Base-by-base conservation (phyloP, 2,113 vertebrate genomes). In the Neotoma lepida region DNA sequence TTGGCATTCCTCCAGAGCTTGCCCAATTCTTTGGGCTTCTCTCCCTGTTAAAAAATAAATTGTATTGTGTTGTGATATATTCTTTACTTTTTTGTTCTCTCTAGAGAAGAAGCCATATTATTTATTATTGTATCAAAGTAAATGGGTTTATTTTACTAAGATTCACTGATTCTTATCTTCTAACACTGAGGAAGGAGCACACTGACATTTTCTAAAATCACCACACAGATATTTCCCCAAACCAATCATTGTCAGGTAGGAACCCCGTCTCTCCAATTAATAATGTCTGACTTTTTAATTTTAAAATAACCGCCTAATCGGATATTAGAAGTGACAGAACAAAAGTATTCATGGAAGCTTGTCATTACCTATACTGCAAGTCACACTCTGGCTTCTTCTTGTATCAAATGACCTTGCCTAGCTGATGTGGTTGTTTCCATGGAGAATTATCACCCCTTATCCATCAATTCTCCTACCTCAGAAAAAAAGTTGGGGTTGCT, bases 161-260 rank as follows among this genome's bases (percentile, higher is more conserved):
- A 63, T 95, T 88, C 39, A 71, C 85, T 88, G 35, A 77, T 90
- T 70, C 44, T 90, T 70, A 63, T 77, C 35, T 93, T 70, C 89
- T 63, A 54, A 41, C 17, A 82, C 30, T 89, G 95, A 71, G 63
- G 44, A 84, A 71, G 63, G 44, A 84, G 77, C 71, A 84, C 35
- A 41, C 51, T 70, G 73, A 70, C 56, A 70, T 97, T 96, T 95
- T 95, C 78, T 92, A 89, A 94, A 92, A 93, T 93, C 64, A 70
- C 33, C 82, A 41, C 33, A 26, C 6, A 86, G 39, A 61, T 17
- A 92, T 89, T 94, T 94, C 68, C 63, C 54, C 9, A 95, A 91
- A 84, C 44, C n/a, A 63, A 63, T 87, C 80, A 77, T 93, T 90
- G 44, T 95, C 78, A 91, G 26, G 18, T 80, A 33, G 80, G 41